Evolutionary conservation across 2,113 vertebrate genomes (phyloP), one percentile per base, ranked within the genome.

Genomic region (Pelecanus crispus): DNA sequence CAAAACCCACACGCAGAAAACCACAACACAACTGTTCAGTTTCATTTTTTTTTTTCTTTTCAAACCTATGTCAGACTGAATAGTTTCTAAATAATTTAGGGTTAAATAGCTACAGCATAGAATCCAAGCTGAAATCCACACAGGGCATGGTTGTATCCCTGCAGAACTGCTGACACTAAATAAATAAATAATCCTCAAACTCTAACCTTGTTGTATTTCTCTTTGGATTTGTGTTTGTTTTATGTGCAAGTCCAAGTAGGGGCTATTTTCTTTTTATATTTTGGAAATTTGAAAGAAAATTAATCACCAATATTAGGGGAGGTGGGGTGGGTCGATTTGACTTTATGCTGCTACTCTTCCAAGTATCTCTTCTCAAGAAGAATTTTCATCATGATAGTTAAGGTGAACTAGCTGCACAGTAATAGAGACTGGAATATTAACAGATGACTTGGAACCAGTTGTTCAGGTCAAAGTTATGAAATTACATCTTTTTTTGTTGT

Each of bases 121-220:
- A 38, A 29, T 34, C 10, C 28, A 11, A 87, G 17, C 17, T 38
- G 19, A 53, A 47, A 72, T 11, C n/a, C 12, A 47, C 16, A 34
- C 16, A 63, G n/a, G 18, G 28, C 34, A 62, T 0, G 1, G 6
- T 74, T 1, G 0, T 11, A 14, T 66, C 7, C 56, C 18, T 62
- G 2, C 31, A 66, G 42, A 67, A 67, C 19, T n/a, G 11, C 28
- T 77, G 7, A 42, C 13, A n/a, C 13, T 53, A 40, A 72, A 68
- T 11, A 89, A 68, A 49, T 19, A 55, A 38, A 19, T 14, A 56
- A 38, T 7, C 14, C 24, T 34, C 14, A 63, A 82, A 28, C 14
- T 28, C 26, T 56, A 52, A 32, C 6, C 3, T 68, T 42, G 20
- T 26, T 71, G 5, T 24, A 18, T 56, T 78, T 74, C 21, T 40